A percentile compares a stretch with the other conserved stretches of the same genome.
Evolutionary conservation across 1,140 invertebrate species (phyloP).

Genomic region (Conus ventricosus): DNA sequence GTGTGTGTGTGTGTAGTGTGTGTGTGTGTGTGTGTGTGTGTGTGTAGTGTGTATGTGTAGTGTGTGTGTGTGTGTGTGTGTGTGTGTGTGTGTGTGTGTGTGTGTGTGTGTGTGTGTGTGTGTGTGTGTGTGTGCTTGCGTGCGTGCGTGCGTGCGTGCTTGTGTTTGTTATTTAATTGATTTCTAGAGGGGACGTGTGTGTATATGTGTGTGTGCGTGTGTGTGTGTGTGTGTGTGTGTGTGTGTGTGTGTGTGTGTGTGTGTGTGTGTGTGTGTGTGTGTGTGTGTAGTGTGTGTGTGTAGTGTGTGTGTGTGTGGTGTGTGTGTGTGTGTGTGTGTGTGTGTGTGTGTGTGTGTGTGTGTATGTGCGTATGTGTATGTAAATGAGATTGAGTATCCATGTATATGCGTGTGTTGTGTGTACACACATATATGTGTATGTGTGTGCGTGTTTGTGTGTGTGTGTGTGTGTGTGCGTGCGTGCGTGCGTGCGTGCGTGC

Average conservation of each 20-base stretch:
- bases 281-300: background rate
- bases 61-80: too few relatives aligned
- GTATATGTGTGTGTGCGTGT: background rate
- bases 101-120: background rate
- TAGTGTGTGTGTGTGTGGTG: background rate
- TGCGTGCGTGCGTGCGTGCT: background rate
- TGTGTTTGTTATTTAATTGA: too few relatives aligned
- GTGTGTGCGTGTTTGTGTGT: background rate
- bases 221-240: background rate
- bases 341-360: slow-evolving; percentile 1
- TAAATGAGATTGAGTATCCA: too few relatives aligned
- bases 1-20: too few relatives aligned
- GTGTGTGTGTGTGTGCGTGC: background rate
- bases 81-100: too few relatives aligned
- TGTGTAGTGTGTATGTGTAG: too few relatives aligned
- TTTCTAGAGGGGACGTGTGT: background rate
- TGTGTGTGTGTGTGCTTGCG: background rate
- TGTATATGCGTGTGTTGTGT: background rate
- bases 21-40: too few relatives aligned
- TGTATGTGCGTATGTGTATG: too few relatives aligned
- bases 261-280: background rate
- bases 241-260: background rate
- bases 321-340: background rate
- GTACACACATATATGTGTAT: background rate
- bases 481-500: background rate